phyloP scores from a whole-genome alignment of 1,140 invertebrate species.

The Nymphalis io region DNA sequence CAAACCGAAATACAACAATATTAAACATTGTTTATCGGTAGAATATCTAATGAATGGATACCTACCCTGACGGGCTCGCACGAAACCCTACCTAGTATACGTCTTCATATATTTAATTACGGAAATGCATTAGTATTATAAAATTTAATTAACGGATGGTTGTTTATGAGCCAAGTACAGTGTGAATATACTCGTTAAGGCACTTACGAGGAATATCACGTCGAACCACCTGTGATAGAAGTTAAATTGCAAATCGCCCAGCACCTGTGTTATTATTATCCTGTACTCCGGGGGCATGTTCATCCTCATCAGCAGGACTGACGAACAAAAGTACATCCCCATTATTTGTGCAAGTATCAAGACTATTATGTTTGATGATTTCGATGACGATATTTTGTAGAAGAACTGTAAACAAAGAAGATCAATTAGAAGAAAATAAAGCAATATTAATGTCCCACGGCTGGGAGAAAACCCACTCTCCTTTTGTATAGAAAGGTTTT shows the following conservation, averaged over 20 bases:
- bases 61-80: too few species aligned
- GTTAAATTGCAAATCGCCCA: conserved; percentile 99
- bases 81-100: too few species aligned
- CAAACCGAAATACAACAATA: too few species aligned
- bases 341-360: conserved; percentile 98
- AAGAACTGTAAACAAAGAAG: conserved; percentile 92
- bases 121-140: too few species aligned
- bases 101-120: too few species aligned
- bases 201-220: conserved; percentile 99
- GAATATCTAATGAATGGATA: too few species aligned
- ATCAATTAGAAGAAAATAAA: neutral
- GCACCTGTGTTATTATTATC: conserved; percentile 97
- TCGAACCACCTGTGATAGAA: conserved; percentile 99
- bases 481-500: too few species aligned
- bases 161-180: conserved; percentile 97
- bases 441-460: too few species aligned
- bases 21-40: too few species aligned
- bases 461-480: too few species aligned
- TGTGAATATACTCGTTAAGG: conserved; percentile 96
- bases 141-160: conserved; percentile 69
- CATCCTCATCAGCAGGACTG: conserved; percentile 98
- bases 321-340: conserved; percentile 99
- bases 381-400: conserved; percentile 99
- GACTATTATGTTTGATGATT: conserved; percentile 99
- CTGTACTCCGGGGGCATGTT: conserved; percentile 99